These are phyloP conservation scores for Lithophane semibrunnea DNA, from an alignment of 2,888 invertebrate species.

Conservation along the genomic window DNA sequence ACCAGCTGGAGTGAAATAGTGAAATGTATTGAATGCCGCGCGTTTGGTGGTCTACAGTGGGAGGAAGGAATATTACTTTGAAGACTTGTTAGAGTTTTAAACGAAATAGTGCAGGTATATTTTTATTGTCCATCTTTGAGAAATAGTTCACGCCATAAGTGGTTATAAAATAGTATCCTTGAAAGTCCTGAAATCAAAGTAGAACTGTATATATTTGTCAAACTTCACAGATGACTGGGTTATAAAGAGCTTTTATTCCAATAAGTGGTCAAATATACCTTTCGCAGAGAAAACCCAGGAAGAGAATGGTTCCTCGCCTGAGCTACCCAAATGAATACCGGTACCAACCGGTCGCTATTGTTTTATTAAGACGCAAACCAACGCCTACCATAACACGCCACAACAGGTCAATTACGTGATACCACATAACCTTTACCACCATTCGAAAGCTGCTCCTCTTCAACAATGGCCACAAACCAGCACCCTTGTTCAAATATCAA, in stretches of 20 bases:
- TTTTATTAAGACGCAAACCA: slow-evolving; percentile 22
- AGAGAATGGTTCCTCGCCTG: slow-evolving; percentile 5
- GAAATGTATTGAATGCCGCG: slow-evolving; percentile 68
- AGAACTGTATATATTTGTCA: not conserved
- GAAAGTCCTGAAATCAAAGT: not conserved
- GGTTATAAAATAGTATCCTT: not conserved
- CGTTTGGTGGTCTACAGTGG: slow-evolving; percentile 52
- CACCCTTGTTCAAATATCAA: slow-evolving; percentile 54
- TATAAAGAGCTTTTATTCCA: not conserved
- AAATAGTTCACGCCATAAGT: not conserved
- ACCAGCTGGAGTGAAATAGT: slow-evolving; percentile 62
- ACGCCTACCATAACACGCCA: slow-evolving; percentile 12
- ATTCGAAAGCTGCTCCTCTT: slow-evolving; percentile 47
- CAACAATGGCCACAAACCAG: slow-evolving; percentile 54
- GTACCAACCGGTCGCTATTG: slow-evolving; percentile 52
- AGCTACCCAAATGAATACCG: slow-evolving; percentile 3
- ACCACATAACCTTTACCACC: slow-evolving; percentile 45
- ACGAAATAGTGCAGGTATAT: too few species aligned
- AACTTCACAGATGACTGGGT: not conserved
- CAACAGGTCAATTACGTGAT: slow-evolving; percentile 61
- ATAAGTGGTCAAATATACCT: not conserved
- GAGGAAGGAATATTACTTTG: not conserved
- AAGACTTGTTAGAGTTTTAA: not conserved
- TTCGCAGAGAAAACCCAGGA: not conserved
- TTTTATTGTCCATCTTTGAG: not conserved